Percentiles rank a stretch among this genome's conserved stretches.
phyloP scores from a whole-genome alignment of 1,140 invertebrate species.

The Dendroctonus ponderosae region DNA sequence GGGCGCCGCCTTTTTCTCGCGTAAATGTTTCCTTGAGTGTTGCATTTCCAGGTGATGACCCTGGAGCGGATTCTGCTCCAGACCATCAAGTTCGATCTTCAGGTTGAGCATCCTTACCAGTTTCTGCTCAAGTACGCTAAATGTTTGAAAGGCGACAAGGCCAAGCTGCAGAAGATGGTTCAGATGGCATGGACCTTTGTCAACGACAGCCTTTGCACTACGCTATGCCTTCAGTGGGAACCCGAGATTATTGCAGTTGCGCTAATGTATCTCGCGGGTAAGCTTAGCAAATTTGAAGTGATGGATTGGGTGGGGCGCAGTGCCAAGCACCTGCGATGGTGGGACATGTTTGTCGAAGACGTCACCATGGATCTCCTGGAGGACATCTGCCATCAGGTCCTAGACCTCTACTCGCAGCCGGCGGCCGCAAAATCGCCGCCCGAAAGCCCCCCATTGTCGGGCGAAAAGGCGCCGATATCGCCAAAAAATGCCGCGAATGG shows the following conservation, averaged over 20 bases:
- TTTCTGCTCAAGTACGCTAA: slow-evolving; percentile 97
- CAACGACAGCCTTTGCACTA: slow-evolving; percentile 97
- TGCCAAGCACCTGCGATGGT: slow-evolving; percentile 87
- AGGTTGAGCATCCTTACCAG: slow-evolving; percentile 96
- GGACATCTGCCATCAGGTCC: slow-evolving; percentile 96
- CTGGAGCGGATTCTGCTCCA: slow-evolving; percentile 94
- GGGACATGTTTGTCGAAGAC: slow-evolving; percentile 97
- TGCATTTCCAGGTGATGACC: slow-evolving; percentile 72
- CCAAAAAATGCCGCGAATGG: slow-evolving; percentile 32
- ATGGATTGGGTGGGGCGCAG: slow-evolving; percentile 86
- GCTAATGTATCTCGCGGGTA: slow-evolving; percentile 94
- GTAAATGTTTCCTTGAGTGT: not conserved
- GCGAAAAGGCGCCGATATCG: not conserved
- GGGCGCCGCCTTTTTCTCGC: not conserved
- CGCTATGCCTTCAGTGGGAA: slow-evolving; percentile 96
- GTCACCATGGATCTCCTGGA: slow-evolving; percentile 94
- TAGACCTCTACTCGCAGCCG: slow-evolving; percentile 78
- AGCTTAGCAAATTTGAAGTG: slow-evolving; percentile 93
- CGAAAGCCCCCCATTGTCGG: slow-evolving; percentile 48
- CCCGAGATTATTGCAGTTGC: slow-evolving; percentile 99
- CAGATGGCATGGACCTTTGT: slow-evolving; percentile 99
- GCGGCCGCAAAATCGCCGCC: slow-evolving; percentile 49
- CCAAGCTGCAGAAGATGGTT: slow-evolving; percentile 93
- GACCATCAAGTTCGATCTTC: slow-evolving; percentile 98
- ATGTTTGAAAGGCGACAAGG: slow-evolving; percentile 90